phyloP scores from a whole-genome alignment of 92 coral and sea anemone genomes.

The Parazoanthus swiftii region DNA sequence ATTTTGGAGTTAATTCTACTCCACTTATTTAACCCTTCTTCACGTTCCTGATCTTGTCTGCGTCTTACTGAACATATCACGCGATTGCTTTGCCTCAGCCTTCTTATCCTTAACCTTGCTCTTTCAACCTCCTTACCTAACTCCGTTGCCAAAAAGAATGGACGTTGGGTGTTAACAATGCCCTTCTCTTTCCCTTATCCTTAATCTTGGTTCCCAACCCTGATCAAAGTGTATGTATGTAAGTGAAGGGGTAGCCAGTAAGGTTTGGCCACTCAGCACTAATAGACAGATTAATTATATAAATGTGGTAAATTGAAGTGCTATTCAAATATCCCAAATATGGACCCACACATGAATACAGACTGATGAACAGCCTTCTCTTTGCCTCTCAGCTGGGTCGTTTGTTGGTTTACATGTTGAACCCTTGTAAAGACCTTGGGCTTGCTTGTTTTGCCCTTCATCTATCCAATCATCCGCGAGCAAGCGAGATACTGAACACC shows the following conservation, averaged over 20 bases:
- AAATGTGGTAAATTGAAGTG: too few relatives aligned
- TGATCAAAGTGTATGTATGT: background rate
- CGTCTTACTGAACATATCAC: background rate
- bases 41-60: background rate
- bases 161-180: background rate
- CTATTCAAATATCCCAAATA: too few relatives aligned
- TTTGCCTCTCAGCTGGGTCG: constrained; percentile 64
- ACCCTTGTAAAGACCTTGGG: constrained; percentile 62
- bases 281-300: too few relatives aligned
- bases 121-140: background rate
- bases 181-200: background rate
- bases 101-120: background rate
- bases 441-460: constrained; percentile 77
- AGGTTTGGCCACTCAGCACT: too few relatives aligned
- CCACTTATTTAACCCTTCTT: background rate
- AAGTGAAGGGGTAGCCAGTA: too few relatives aligned
- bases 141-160: too few relatives aligned
- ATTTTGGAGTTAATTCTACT: background rate
- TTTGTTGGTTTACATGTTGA: constrained; percentile 74
- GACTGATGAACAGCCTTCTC: background rate
- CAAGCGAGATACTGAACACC: constrained; percentile 63
- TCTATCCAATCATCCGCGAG: constrained; percentile 69
- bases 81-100: too few relatives aligned
- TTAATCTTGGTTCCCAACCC: too few relatives aligned
- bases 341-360: too few relatives aligned